Conservation (phyloP, 2,888 invertebrate genomes). For the Scaptomyza cyrtandrae region DNA sequence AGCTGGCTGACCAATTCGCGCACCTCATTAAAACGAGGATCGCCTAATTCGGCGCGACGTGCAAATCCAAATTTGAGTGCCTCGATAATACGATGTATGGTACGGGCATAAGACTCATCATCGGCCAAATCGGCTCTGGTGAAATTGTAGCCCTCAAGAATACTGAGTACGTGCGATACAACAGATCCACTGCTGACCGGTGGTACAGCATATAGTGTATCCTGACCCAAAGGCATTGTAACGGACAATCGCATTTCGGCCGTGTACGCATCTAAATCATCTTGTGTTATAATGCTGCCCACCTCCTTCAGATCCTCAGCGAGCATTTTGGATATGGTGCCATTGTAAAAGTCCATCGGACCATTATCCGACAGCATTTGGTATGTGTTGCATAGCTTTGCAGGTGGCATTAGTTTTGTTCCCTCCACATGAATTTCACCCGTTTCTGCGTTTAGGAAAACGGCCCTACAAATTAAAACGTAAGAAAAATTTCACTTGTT, state of each 20-base stretch:
- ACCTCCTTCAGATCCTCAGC: conserved; percentile 89
- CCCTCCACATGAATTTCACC: conserved; percentile 85
- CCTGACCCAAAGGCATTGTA: conserved; percentile 85
- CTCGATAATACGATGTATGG: conserved; percentile 94
- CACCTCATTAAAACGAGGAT: conserved; percentile 90
- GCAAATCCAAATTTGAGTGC: conserved; percentile 97
- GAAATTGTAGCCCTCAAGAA: conserved; percentile 89
- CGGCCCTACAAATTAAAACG: conserved; percentile 11
- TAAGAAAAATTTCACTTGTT: too few species aligned
- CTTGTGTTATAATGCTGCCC: conserved; percentile 90
- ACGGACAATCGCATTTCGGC: conserved; percentile 82
- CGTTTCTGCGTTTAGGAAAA: conserved; percentile 42
- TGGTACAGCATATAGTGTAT: conserved; percentile 91
- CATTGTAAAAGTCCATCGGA: conserved; percentile 92
- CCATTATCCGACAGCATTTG: conserved; percentile 89
- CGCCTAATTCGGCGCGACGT: conserved; percentile 93
- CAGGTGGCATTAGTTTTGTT: conserved; percentile 87
- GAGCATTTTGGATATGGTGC: conserved; percentile 89
- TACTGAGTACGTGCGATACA: conserved; percentile 91
- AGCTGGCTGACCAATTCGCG: conserved; percentile 84
- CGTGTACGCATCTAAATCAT: conserved; percentile 88
- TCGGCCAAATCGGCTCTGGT: conserved; percentile 86
- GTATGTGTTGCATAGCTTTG: conserved; percentile 90
- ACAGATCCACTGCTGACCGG: conserved; percentile 94
- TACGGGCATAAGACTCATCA: conserved; percentile 86